Percentiles rank a stretch among this genome's conserved stretches.
These are phyloP conservation scores for Gadopsis marmoratus DNA, from an alignment of 2,797 vertebrate genomes.

Conservation along the genomic window DNA sequence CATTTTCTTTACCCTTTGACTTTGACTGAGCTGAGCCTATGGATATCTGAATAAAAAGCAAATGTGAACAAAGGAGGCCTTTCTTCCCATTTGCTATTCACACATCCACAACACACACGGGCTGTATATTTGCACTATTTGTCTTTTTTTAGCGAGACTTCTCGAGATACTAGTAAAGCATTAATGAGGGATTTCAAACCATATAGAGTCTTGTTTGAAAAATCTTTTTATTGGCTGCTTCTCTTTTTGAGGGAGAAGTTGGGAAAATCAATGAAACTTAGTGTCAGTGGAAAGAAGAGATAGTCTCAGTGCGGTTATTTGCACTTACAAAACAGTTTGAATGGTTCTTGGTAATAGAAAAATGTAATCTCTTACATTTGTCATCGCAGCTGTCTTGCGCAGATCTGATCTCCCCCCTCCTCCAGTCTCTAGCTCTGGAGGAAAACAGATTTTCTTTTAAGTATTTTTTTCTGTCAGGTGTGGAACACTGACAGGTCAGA, in stretches of 20 bases:
- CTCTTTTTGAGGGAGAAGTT: conserved; percentile 19
- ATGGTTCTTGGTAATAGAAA: conserved; percentile 44
- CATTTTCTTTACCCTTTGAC: neutral
- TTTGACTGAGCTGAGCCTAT: conserved; percentile 13
- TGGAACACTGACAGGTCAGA: conserved; percentile 43
- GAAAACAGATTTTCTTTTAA: conserved; percentile 43
- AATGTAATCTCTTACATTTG: conserved; percentile 56
- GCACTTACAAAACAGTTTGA: conserved; percentile 36
- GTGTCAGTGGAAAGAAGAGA: conserved; percentile 29
- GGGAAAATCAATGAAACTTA: conserved; percentile 21
- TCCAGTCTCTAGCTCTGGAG: conserved; percentile 17
- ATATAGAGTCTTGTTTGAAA: neutral
- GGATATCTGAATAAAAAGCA: no score
- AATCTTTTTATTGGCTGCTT: conserved; percentile 20
- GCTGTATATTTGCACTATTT: neutral
- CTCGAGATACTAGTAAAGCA: neutral
- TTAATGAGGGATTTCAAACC: conserved; percentile 14
- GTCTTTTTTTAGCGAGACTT: neutral
- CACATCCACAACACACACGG: neutral
- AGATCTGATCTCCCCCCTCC: conserved; percentile 20
- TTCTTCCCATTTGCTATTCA: neutral
- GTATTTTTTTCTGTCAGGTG: conserved; percentile 43
- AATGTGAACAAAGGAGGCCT: neutral
- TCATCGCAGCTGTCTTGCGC: conserved; percentile 51
- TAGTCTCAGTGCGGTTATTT: conserved; percentile 33